Base-by-base conservation (phyloP, 2,888 invertebrate genomes). In the Rugalucina vietnamica region DNA sequence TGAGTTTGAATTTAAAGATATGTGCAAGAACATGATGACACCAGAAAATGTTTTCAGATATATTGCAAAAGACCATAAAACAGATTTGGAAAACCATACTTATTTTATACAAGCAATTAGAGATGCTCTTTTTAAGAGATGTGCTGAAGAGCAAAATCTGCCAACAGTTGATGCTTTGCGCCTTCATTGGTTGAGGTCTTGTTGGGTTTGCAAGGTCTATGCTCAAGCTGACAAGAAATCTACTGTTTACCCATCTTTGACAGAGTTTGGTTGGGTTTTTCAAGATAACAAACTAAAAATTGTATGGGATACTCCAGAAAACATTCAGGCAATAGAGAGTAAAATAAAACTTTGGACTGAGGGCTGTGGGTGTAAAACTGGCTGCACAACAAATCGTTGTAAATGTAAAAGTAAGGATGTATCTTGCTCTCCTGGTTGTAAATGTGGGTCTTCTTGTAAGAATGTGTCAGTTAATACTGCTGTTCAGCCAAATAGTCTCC, bases 271-370 rank as follows among this genome's bases (percentile, higher is more conserved):
- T 60, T 60, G 76, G 76, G 27, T n/a, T 3, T 1, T 76, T 39
- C 18, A 39, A 0, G 39, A 65, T 2, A 43, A 29, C 18, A 36
- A 39, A 39, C 12, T 76, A 43, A 39, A 24, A 14, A 65, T 76
- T 65, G 32, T 76, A 12, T 76, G 76, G 76, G 76, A 60, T 65
- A 29, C 65, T 65, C 27, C 24, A 14, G 65, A 60, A n/a, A 76
- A 76, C 32, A 34, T 65, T 34, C 10, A 76, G 12, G 65, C 24
- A 32, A 43, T 43, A 18, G 24, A 34, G 29, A 29, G 24, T 8
- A 65, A 54, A 65, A 21, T 76, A 37, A 76, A 76, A 43, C 29
- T 65, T 34, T 76, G 76, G 76, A 76, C 76, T 39, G 65, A 60
- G 24, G 76, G 76, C 14, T 76, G 76, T 65, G 14, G 5, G 4